phyloP scores from a whole-genome alignment of 2,888 invertebrate species.

The Pristionchus exspectatus region DNA sequence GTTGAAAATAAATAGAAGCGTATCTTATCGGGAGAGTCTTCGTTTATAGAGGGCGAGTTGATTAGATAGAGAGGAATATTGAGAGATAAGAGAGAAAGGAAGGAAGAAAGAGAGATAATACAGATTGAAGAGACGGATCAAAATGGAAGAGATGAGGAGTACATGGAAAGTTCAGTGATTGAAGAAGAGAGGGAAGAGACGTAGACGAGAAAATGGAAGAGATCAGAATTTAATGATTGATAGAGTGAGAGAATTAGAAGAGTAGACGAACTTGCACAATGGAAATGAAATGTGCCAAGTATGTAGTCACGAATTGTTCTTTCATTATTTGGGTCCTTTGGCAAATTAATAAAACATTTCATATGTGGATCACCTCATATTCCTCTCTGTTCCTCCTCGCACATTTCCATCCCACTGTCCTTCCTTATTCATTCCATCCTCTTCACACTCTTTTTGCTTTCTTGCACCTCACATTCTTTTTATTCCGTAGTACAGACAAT shows the following conservation, averaged over 20 bases:
- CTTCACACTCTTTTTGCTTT: not conserved
- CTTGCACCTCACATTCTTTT: not conserved
- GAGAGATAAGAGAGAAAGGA: not conserved
- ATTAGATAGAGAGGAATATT: not conserved
- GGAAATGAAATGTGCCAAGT: not conserved
- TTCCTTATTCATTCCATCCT: not conserved
- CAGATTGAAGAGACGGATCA: not conserved
- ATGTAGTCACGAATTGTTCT: not conserved
- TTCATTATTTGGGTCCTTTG: too few relatives aligned
- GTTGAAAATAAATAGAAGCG: not conserved
- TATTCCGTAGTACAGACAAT: not conserved
- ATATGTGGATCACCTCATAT: not conserved
- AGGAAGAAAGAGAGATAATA: constrained; percentile 2
- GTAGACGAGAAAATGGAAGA: not conserved
- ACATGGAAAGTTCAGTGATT: constrained; percentile 1
- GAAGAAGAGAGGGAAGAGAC: not conserved
- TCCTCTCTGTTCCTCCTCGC: not conserved
- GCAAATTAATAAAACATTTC: not conserved
- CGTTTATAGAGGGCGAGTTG: constrained; percentile 8
- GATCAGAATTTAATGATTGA: not conserved
- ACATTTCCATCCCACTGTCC: not conserved
- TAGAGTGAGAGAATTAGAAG: constrained; percentile 1
- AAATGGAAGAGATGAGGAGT: not conserved
- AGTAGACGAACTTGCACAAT: constrained; percentile 3
- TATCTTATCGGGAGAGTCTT: not conserved